Evolutionary conservation across 1,140 invertebrate genomes (phyloP).

Genomic region (Globodera ellingtonae): DNA sequence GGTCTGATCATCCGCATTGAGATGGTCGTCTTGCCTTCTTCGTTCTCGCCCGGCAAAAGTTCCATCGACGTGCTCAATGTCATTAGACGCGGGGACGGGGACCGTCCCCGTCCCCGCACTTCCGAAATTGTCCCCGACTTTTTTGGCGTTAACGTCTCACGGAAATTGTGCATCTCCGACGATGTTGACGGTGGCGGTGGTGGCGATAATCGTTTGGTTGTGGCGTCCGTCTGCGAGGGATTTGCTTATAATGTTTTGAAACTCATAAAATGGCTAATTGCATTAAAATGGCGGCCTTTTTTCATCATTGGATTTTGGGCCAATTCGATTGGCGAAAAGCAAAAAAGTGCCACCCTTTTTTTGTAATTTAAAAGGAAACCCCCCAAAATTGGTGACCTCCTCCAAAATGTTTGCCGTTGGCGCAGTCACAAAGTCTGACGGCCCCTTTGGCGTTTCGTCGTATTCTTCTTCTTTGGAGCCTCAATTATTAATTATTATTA

Average conservation of each 20-base stretch:
- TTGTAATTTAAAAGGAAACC: too few relatives aligned
- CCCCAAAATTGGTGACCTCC: not conserved
- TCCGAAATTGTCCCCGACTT: not conserved
- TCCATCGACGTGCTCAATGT: slow-evolving; percentile 15
- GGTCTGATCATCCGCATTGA: not conserved
- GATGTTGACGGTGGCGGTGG: not conserved
- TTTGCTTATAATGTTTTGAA: too few relatives aligned
- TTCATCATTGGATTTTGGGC: too few relatives aligned
- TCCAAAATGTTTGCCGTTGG: slow-evolving; percentile 1
- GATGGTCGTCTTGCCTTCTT: not conserved
- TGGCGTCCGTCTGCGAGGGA: too few relatives aligned
- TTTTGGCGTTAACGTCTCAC: slow-evolving; percentile 1
- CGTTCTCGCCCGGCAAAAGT: slow-evolving; percentile 10
- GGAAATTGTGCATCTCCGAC: not conserved
- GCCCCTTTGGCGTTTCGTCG: slow-evolving; percentile 6
- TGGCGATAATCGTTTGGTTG: not conserved
- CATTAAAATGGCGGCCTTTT: too few relatives aligned
- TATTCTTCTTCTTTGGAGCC: not conserved
- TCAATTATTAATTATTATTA: too few relatives aligned
- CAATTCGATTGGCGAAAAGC: too few relatives aligned
- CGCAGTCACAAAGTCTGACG: slow-evolving; percentile 30
- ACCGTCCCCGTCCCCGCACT: slow-evolving; percentile 7
- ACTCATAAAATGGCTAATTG: too few relatives aligned
- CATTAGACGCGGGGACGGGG: slow-evolving; percentile 9
- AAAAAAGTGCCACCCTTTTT: too few relatives aligned